Conservation (phyloP, 2,797 vertebrate genomes). For the Liasis olivaceus region DNA sequence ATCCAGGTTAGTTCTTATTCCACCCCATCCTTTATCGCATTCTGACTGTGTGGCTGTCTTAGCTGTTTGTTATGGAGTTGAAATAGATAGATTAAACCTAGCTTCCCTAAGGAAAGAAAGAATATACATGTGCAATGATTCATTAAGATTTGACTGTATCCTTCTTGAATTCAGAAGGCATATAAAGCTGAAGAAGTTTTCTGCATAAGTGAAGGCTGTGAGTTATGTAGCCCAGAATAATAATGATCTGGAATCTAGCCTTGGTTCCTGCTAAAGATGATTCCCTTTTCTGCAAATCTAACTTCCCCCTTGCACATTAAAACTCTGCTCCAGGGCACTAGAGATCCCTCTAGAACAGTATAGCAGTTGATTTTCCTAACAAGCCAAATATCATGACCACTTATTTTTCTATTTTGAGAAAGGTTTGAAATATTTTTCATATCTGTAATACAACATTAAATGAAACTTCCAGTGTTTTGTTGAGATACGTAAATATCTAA, state of each 20-base stretch:
- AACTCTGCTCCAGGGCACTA: not conserved
- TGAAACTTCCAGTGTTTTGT: not conserved
- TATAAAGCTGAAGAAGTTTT: not conserved
- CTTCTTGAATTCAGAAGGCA: not conserved
- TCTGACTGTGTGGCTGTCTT: constrained; percentile 39
- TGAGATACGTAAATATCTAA: not conserved
- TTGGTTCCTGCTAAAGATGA: not conserved
- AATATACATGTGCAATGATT: not conserved
- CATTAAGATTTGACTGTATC: not conserved
- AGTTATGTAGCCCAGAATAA: not conserved
- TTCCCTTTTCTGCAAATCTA: not conserved
- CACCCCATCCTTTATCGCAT: not conserved
- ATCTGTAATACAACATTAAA: not conserved
- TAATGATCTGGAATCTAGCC: not conserved
- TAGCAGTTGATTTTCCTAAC: not conserved
- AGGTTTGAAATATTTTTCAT: not conserved
- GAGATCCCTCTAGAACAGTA: not conserved
- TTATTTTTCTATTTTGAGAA: not conserved
- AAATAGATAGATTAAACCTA: not conserved
- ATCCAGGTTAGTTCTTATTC: constrained; percentile 78
- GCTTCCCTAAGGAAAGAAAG: not conserved
- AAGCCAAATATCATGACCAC: not conserved
- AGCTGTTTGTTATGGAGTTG: constrained; percentile 8
- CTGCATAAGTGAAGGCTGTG: not conserved
- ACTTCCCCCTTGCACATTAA: not conserved